A percentile compares a stretch with the other conserved stretches of the same genome.
These are phyloP conservation scores for Gadus chalcogrammus DNA, from an alignment of 2,113 vertebrate genomes.

Conservation along the genomic window DNA sequence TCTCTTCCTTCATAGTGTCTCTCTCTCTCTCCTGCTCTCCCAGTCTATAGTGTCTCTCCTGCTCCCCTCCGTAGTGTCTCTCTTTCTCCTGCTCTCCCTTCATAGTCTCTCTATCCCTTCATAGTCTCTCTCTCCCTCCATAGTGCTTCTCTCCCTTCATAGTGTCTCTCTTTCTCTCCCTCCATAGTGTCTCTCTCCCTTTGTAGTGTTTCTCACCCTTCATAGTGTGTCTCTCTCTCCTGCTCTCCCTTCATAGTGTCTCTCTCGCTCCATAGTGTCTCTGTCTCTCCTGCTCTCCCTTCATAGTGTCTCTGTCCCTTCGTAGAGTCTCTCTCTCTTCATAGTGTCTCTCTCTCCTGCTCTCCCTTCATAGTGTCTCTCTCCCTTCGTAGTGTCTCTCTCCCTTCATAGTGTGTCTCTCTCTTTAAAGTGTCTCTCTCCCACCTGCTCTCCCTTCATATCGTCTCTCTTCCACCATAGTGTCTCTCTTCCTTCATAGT, in stretches of 20 bases:
- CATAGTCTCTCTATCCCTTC: not conserved
- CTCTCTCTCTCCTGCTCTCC: too few species aligned
- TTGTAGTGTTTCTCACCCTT: not conserved
- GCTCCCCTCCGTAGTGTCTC: too few species aligned
- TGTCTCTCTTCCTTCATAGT: not conserved
- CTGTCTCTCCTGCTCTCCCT: slow-evolving; percentile 26
- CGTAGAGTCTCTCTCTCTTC: too few species aligned
- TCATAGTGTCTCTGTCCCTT: slow-evolving; percentile 30
- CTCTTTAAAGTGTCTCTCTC: too few species aligned
- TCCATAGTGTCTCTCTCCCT: not conserved
- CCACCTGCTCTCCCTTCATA: not conserved
- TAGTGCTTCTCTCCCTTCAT: not conserved
- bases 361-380: too few species aligned
- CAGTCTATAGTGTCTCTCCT: too few species aligned
- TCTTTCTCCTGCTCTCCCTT: too few species aligned
- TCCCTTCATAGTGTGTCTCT: not conserved
- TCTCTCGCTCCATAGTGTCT: not conserved
- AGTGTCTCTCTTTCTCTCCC: not conserved
- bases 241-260: not conserved
- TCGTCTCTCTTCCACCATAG: too few species aligned
- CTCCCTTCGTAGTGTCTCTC: too few species aligned
- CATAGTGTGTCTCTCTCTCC: slow-evolving; percentile 9
- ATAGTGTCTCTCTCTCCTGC: too few species aligned
- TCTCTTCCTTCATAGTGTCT: not conserved
- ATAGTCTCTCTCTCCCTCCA: too few species aligned